Base-by-base conservation (phyloP, 2,888 invertebrate species). In the Meteorus colon region DNA sequence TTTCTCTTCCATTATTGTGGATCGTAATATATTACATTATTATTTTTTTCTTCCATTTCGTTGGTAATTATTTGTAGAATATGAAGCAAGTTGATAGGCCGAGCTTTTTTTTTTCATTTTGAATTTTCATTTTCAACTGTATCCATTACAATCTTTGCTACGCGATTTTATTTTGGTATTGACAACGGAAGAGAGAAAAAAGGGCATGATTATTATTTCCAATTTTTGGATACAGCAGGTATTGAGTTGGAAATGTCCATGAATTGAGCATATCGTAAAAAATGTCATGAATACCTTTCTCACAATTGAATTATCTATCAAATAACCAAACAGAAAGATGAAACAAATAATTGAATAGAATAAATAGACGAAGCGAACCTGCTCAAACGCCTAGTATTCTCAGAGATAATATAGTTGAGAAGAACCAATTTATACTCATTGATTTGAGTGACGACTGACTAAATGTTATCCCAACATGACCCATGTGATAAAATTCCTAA, bases 41-140 rank as follows among this genome's bases (percentile, higher is more conserved):
- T 31, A 31, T 55, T 41, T 41, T 24, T 27, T 37, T 14, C 19
- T 65, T 41, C 16, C 19, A 2, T 69, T 76, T 60, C 41, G 65
- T 69, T 70, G 70, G 66, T 73, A 75, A 59, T 34, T 70, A 34
- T 41, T 74, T 45, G 78, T 81, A 81, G 79, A 75, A 69, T 68
- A 78, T 78, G 77, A 77, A 76, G 79, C 80, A 80, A 79, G 79
- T 76, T 70, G 37, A 73, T 51, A 55, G 73, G 77, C 77, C 81
- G 75, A 76, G 76, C 75, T 79, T 74, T 75, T 70, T 60, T 74
- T 74, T 75, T 67, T 59, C 31, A 65, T 79, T 75, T 68, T 60
- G 14, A 12, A 19, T 76, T 67, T 45, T 37, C 48, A 63, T 71
- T 48, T 55, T 73, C 66, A 62, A 65, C 27, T 65, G 29, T 69